These are phyloP conservation scores for Heliconius eleuchia DNA, from an alignment of 1,140 invertebrate genomes.

Conservation along the genomic window DNA sequence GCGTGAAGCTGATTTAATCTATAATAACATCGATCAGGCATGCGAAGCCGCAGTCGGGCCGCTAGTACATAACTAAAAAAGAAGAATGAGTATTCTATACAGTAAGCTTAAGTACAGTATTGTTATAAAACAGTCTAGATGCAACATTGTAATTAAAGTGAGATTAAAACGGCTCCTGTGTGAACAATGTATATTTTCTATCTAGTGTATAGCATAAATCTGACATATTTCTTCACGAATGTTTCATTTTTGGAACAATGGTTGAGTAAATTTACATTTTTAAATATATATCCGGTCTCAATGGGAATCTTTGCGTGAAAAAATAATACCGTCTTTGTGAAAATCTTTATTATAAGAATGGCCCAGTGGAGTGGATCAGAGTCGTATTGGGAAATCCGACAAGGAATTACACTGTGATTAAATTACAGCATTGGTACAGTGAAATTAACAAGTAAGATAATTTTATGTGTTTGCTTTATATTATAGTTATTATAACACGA, in stretches of 20 bases:
- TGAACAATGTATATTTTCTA: not conserved
- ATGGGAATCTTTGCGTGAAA: not conserved
- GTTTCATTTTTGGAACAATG: not conserved
- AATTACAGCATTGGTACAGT: not conserved
- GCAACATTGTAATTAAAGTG: slow-evolving; percentile 10
- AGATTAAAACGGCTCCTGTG: slow-evolving; percentile 1
- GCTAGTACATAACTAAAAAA: not conserved
- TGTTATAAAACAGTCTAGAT: not conserved
- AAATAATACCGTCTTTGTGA: not conserved
- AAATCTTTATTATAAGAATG: not conserved
- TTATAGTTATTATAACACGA: no score
- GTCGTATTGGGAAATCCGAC: not conserved
- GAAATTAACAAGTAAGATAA: not conserved
- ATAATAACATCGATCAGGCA: no score
- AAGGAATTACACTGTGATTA: not conserved
- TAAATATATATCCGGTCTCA: not conserved
- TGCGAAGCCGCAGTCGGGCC: no score
- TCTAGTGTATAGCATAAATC: not conserved
- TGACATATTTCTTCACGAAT: not conserved
- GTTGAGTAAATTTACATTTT: not conserved
- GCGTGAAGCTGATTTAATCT: no score
- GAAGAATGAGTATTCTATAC: not conserved
- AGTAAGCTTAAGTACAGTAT: not conserved
- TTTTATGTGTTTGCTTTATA: no score
- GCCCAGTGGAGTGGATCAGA: not conserved